phyloP scores from a whole-genome alignment of 2,797 vertebrate species.

The Cygnus olor region DNA sequence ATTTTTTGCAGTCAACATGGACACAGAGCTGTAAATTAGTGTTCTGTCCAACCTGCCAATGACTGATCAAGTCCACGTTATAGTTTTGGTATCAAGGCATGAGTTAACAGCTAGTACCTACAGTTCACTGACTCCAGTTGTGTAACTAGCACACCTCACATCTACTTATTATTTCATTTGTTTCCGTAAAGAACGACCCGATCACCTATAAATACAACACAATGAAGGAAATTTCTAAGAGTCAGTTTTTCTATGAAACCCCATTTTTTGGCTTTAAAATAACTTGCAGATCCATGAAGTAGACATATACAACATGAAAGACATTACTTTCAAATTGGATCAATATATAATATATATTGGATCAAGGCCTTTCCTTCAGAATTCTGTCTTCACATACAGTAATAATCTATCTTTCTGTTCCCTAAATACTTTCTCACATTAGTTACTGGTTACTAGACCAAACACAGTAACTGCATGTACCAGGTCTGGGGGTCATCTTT shows the following conservation, averaged over 20 bases:
- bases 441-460: not conserved
- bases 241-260: not conserved
- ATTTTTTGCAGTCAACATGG: no score
- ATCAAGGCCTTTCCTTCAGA: not conserved
- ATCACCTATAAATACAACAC: not conserved
- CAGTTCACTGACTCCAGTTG: not conserved
- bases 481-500: not conserved
- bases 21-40: not conserved
- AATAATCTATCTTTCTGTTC: not conserved
- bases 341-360: not conserved
- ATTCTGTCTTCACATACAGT: not conserved
- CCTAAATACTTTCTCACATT: not conserved
- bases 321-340: not conserved
- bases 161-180: not conserved
- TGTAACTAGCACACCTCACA: not conserved
- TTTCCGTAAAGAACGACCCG: not conserved
- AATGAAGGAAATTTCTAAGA: not conserved
- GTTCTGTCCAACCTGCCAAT: not conserved
- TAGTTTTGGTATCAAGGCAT: not conserved
- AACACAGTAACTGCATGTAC: not conserved
- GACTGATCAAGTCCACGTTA: not conserved
- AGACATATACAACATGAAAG: not conserved
- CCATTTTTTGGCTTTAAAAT: not conserved
- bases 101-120: not conserved
- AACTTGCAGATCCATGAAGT: not conserved